These are phyloP conservation scores for Charina bottae DNA, from an alignment of 2,113 vertebrate species.

Conservation along the genomic window DNA sequence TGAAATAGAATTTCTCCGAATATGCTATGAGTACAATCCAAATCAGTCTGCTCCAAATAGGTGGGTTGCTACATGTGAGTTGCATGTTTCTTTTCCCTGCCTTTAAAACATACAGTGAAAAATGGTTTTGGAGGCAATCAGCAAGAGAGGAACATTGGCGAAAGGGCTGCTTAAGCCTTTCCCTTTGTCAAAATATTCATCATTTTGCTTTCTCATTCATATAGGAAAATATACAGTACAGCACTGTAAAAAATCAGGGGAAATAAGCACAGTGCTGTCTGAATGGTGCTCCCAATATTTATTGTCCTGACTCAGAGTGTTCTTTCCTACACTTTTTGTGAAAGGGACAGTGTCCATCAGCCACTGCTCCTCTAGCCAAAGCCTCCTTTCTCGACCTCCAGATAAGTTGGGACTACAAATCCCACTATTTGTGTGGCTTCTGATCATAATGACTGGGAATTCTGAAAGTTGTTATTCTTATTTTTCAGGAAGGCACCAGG, in stretches of 20 bases:
- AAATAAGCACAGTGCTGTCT: not conserved
- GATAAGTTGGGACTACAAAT: not conserved
- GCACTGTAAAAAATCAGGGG: not conserved
- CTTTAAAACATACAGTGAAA: not conserved
- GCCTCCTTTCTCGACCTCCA: not conserved
- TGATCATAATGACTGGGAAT: not conserved
- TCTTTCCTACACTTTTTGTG: not conserved
- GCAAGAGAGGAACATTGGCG: no score
- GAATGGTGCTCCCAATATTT: not conserved
- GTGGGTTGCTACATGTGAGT: not conserved
- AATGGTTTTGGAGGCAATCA: not conserved
- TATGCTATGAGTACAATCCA: not conserved
- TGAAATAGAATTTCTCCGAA: not conserved
- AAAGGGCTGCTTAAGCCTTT: not conserved
- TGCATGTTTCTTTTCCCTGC: not conserved
- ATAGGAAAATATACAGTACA: not conserved
- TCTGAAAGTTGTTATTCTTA: not conserved
- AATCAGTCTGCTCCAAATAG: not conserved
- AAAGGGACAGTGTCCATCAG: not conserved
- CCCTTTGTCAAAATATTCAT: not conserved
- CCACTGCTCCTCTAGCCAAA: not conserved
- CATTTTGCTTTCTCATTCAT: not conserved
- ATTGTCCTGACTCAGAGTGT: not conserved
- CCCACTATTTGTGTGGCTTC: not conserved
- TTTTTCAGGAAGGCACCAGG: not conserved